These are phyloP conservation scores for Ophioninae sp. DNA, from an alignment of 2,888 invertebrate genomes.

Conservation along the genomic window DNA sequence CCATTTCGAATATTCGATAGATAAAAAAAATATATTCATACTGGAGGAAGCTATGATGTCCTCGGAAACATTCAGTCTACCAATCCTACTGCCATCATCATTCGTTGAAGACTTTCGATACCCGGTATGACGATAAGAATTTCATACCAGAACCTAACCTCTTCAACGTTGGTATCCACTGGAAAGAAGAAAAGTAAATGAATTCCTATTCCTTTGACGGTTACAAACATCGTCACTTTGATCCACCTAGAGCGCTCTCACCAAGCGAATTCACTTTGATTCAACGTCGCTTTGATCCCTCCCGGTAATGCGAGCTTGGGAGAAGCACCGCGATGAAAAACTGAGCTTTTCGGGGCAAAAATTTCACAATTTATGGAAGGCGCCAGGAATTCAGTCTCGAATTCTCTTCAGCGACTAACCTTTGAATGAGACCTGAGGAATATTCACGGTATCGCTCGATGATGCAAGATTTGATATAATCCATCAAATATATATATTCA, in stretches of 20 bases:
- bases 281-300: neutral
- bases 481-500: slow-evolving; percentile 54
- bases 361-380: slow-evolving; percentile 16
- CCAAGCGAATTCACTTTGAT: slow-evolving; percentile 7
- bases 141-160: neutral
- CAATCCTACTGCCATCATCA: no score
- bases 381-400: neutral
- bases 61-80: no score
- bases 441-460: slow-evolving; percentile 1
- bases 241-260: neutral
- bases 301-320: neutral
- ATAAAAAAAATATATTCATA: no score
- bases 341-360: slow-evolving; percentile 10
- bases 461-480: slow-evolving; percentile 26
- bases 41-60: no score
- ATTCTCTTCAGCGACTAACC: slow-evolving; percentile 2
- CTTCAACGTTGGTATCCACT: neutral
- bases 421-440: slow-evolving; percentile 25
- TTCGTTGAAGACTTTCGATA: neutral
- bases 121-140: neutral
- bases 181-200: neutral
- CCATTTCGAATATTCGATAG: no score
- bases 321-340: neutral
- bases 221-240: slow-evolving; percentile 5
- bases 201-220: neutral